phyloP scores from a whole-genome alignment of 2,888 invertebrate genomes.

The Thymelicus acteon region DNA sequence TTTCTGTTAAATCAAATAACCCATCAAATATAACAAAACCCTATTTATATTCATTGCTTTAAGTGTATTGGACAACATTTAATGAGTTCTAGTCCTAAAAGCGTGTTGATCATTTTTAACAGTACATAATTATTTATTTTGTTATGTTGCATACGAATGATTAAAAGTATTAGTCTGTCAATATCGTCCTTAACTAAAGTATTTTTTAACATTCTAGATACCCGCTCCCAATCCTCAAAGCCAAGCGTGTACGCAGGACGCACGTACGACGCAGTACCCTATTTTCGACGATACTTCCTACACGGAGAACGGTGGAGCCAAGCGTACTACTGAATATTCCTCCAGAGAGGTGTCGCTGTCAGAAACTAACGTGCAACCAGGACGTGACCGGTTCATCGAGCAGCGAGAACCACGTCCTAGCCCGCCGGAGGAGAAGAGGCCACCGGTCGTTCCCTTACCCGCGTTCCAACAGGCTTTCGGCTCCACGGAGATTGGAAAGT shows the following conservation, averaged over 20 bases:
- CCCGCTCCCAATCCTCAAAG: slow-evolving; percentile 61
- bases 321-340: slow-evolving; percentile 57
- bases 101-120: too few species aligned
- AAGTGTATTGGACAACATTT: too few species aligned
- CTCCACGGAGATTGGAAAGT: slow-evolving; percentile 93
- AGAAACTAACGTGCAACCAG: slow-evolving; percentile 51
- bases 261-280: slow-evolving; percentile 69
- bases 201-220: slow-evolving; percentile 56
- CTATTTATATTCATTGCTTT: too few species aligned
- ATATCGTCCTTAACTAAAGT: too few species aligned
- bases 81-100: too few species aligned
- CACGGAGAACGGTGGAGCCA: slow-evolving; percentile 52
- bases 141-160: too few species aligned
- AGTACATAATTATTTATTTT: too few species aligned
- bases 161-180: too few species aligned
- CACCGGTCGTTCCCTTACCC: slow-evolving; percentile 87
- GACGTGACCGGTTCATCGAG: slow-evolving; percentile 54
- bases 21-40: neutral
- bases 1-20: neutral
- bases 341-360: slow-evolving; percentile 46
- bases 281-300: slow-evolving; percentile 67
- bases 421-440: slow-evolving; percentile 69
- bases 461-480: slow-evolving; percentile 95
- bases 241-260: slow-evolving; percentile 66
- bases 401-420: slow-evolving; percentile 55